Conservation (phyloP, 2,797 vertebrate species). For the Carduelis carduelis region DNA sequence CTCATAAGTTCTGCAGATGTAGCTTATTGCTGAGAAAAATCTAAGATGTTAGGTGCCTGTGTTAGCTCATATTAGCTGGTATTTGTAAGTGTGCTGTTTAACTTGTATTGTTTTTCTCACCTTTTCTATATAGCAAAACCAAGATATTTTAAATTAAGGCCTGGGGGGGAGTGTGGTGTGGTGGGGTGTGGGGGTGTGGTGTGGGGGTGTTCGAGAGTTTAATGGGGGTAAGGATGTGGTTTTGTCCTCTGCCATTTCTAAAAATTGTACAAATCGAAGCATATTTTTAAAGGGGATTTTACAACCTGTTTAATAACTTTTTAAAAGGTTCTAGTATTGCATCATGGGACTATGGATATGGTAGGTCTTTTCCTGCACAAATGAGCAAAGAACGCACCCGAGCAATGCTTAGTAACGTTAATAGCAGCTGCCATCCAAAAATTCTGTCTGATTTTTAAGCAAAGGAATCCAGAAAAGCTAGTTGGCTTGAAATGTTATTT, state of each 20-base stretch:
- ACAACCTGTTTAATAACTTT: slow-evolving; percentile 66
- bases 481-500: not conserved
- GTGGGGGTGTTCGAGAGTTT: not conserved
- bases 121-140: slow-evolving; percentile 2
- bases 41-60: slow-evolving; percentile 44
- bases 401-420: not conserved
- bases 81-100: slow-evolving; percentile 30
- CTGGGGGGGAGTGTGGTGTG: not conserved
- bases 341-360: not conserved
- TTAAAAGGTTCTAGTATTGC: slow-evolving; percentile 41
- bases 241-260: slow-evolving; percentile 21
- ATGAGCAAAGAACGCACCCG: not conserved
- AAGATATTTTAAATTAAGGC: slow-evolving; percentile 18
- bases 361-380: not conserved
- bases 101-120: slow-evolving; percentile 61
- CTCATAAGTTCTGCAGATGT: slow-evolving; percentile 63
- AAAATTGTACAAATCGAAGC: slow-evolving; percentile 23
- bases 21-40: slow-evolving; percentile 44
- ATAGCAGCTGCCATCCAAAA: not conserved
- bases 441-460: not conserved
- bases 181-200: not conserved
- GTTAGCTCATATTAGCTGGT: slow-evolving; percentile 49
- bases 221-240: not conserved
- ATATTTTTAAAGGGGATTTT: slow-evolving; percentile 40
- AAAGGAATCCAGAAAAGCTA: not conserved